Conservation (phyloP, 1,140 invertebrate species). For the Drosophila insularis region DNA sequence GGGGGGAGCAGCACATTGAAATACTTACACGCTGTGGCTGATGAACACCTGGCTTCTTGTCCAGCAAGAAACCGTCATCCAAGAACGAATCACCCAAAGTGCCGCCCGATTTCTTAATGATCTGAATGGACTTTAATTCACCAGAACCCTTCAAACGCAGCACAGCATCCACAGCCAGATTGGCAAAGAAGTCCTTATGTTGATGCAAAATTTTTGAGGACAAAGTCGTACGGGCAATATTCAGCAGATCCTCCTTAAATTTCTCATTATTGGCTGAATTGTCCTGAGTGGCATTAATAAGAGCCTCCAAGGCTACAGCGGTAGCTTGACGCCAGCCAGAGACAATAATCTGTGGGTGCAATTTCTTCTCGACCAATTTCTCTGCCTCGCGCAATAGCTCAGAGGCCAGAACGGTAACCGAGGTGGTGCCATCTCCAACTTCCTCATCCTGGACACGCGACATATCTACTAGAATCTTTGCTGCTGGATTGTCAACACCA, state of each 20-base stretch:
- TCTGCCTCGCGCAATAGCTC: slow-evolving; percentile 98
- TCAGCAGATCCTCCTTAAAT: slow-evolving; percentile 95
- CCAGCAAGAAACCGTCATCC: slow-evolving; percentile 98
- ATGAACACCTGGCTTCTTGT: slow-evolving; percentile 96
- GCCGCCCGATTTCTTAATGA: slow-evolving; percentile 98
- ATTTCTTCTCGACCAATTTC: slow-evolving; percentile 94
- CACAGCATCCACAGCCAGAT: slow-evolving; percentile 97
- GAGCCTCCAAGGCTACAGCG: slow-evolving; percentile 91
- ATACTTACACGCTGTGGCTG: slow-evolving; percentile 88
- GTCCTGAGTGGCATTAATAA: slow-evolving; percentile 90
- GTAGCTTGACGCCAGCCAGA: slow-evolving; percentile 96
- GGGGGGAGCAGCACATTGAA: neutral
- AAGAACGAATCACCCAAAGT: slow-evolving; percentile 97
- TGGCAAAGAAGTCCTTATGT: slow-evolving; percentile 98
- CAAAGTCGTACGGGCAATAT: slow-evolving; percentile 98
- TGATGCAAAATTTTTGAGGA: slow-evolving; percentile 99
- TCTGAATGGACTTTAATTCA: slow-evolving; percentile 97
- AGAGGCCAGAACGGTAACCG: slow-evolving; percentile 97
- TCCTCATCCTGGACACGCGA: slow-evolving; percentile 99
- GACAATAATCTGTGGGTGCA: slow-evolving; percentile 99
- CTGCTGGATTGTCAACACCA: slow-evolving; percentile 99
- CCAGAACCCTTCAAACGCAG: slow-evolving; percentile 97
- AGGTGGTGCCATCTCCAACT: slow-evolving; percentile 99
- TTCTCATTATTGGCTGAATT: slow-evolving; percentile 91
- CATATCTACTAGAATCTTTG: slow-evolving; percentile 99